phyloP scores from a whole-genome alignment of 2,113 vertebrate genomes.

The Cichladusa arquata region DNA sequence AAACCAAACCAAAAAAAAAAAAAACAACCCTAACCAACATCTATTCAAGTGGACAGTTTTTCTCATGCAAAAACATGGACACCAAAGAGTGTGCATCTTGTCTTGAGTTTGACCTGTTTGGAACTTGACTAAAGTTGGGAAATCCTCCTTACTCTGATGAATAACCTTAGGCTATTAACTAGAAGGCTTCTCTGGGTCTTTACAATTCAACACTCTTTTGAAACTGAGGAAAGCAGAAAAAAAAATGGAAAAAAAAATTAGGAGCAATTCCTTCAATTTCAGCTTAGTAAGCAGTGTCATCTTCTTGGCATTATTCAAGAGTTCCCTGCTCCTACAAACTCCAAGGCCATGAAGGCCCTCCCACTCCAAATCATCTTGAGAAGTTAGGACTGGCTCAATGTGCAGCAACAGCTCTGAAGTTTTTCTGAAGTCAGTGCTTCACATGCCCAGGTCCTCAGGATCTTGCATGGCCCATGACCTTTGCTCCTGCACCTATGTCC shows the following conservation, averaged over 20 bases:
- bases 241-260: background rate
- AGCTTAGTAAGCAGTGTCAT: background rate
- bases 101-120: background rate
- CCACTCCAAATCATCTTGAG: background rate
- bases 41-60: background rate
- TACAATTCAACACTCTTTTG: background rate
- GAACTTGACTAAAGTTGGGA: background rate
- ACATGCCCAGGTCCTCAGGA: background rate
- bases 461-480: background rate
- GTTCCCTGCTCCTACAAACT: background rate
- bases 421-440: background rate
- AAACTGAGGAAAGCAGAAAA: background rate
- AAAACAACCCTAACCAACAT: background rate
- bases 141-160: background rate
- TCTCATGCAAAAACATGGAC: background rate
- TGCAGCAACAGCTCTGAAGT: background rate
- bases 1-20: too few species aligned
- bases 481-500: background rate
- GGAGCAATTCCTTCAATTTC: background rate
- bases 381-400: background rate
- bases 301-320: background rate
- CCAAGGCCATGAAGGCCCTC: background rate
- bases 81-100: background rate
- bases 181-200: background rate
- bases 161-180: background rate